These are phyloP conservation scores for Mesoclemmys tuberculata DNA, from an alignment of 2,113 vertebrate genomes.

Conservation along the genomic window DNA sequence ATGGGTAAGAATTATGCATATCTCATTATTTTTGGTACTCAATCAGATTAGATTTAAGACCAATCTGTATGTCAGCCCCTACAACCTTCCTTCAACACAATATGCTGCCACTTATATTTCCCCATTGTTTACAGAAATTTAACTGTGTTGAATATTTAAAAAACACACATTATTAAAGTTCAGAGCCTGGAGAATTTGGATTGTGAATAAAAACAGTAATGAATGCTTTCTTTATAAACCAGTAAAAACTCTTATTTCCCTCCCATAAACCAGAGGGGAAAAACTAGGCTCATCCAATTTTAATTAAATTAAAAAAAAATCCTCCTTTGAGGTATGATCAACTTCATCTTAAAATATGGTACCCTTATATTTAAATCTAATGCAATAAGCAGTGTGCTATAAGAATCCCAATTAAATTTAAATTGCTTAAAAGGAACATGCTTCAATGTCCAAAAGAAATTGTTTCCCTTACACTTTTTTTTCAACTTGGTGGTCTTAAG, in stretches of 20 bases:
- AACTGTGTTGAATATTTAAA: not conserved
- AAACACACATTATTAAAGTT: not conserved
- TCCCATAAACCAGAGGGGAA: constrained; percentile 15
- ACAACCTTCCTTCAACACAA: not conserved
- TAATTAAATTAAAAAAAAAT: constrained; percentile 49
- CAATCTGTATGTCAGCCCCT: not conserved
- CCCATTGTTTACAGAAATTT: not conserved
- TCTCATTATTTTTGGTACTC: not conserved
- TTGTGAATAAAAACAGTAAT: constrained; percentile 9
- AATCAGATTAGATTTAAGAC: not conserved
- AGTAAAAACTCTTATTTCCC: not conserved
- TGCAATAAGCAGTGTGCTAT: constrained; percentile 39
- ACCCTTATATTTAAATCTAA: constrained; percentile 37
- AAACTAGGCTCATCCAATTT: constrained; percentile 17
- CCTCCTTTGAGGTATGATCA: not conserved
- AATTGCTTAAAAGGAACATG: constrained; percentile 45
- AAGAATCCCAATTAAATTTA: constrained; percentile 59
- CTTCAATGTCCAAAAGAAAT: constrained; percentile 34
- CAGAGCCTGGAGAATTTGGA: not conserved
- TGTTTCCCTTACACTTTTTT: not conserved
- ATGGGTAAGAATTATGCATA: not conserved
- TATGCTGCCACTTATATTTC: not conserved
- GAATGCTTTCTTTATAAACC: not conserved
- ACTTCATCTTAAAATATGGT: constrained; percentile 53
- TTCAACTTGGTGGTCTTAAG: constrained; percentile 9